phyloP scores from a whole-genome alignment of 1,140 invertebrate genomes.

The Diachasmimorpha longicaudata region DNA sequence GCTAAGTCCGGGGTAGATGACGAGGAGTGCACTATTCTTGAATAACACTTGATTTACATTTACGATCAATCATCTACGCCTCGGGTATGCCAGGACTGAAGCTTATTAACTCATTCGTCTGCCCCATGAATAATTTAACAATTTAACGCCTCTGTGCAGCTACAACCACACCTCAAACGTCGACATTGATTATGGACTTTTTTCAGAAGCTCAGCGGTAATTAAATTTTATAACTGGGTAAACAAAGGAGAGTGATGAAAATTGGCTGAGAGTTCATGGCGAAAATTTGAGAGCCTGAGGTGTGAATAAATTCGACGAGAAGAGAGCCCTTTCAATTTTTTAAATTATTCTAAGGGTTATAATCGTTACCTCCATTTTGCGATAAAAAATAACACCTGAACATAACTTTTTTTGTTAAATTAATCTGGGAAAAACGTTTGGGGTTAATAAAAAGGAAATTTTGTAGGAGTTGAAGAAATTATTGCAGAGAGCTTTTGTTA shows the following conservation, averaged over 20 bases:
- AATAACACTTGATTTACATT: constrained; percentile 44
- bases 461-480: too few species aligned
- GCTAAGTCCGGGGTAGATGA: not conserved
- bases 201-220: not conserved
- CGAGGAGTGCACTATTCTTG: constrained; percentile 21
- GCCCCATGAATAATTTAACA: constrained; percentile 42
- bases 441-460: too few species aligned
- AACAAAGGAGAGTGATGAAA: not conserved
- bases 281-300: not conserved
- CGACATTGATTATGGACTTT: not conserved
- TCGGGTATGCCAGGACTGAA: constrained; percentile 31
- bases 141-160: constrained; percentile 32
- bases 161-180: not conserved
- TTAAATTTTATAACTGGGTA: not conserved
- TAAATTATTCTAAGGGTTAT: too few species aligned
- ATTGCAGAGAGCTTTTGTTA: too few species aligned
- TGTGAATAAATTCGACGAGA: not conserved
- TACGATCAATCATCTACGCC: constrained; percentile 44
- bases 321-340: not conserved
- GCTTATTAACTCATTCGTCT: constrained; percentile 51
- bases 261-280: not conserved
- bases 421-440: too few species aligned
- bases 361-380: too few species aligned
- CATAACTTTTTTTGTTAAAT: too few species aligned
- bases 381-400: too few species aligned